Evolutionary conservation across 2,888 invertebrate species (phyloP), one percentile per base, ranked within the genome.

Genomic region (Zygothrica quintamaculata): DNA sequence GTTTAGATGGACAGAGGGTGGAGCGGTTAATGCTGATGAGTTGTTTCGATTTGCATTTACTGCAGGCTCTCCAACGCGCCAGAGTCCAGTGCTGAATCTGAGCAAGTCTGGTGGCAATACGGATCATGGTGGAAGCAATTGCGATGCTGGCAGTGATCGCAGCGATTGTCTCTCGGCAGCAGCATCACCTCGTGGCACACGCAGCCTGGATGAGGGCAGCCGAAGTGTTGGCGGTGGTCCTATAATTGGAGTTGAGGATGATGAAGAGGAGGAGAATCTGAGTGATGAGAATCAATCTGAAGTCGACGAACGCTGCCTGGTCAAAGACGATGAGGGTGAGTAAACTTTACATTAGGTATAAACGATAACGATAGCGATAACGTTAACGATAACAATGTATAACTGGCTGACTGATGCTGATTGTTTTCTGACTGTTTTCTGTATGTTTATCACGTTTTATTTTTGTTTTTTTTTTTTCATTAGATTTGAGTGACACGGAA

Each of bases 21-120:
- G 22, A n/a, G 26, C 11, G 15, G n/a, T n/a, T 33, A 31, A 26
- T 31, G 13, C 18, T 53, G 3, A 34, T 12, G 7, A 29, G 9
- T 25, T 15, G 16, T 22, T 33, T 53, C 18, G n/a, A 25, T 47
- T 29, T 39, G 22, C 4, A 5, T 22, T 9, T 6, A 1, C 26
- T 18, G 0, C 75, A 92, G 92, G 77, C 92, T 97, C 97, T 65
- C 96, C 97, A 72, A 96, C 95, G 87, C 96, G 96, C 53, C 96
- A 96, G 92, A 97, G 97, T 94, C 97, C 97, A 67, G 97, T 97
- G 76, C 92, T 97, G 87, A 97, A 97, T 92, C 93, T 98, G 60
- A 97, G 97, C 53, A 97, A 97, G 92, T 96, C 96, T 57, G 96
- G 96, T 51, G 95, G 92, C 88, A 95, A 90, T 52, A 90, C 90